A percentile compares a stretch with the other conserved stretches of the same genome.
Evolutionary conservation across 2,113 vertebrate species (phyloP).

Genomic region (Bagarius yarrelli): DNA sequence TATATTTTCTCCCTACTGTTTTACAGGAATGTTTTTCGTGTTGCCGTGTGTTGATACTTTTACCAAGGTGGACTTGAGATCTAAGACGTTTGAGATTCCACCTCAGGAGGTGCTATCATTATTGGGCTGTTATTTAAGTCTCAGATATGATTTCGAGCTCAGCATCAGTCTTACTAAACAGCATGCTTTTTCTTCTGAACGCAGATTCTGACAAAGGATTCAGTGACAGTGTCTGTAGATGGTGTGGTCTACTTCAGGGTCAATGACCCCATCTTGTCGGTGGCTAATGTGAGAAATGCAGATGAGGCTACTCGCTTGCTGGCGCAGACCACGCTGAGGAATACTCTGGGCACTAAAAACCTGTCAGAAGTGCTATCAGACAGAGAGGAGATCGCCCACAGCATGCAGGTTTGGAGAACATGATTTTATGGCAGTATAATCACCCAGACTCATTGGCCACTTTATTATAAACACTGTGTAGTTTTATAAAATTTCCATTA

Average conservation of each 20-base stretch:
- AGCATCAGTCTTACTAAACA: background rate
- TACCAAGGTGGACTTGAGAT: conserved; percentile 91
- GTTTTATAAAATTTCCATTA: background rate
- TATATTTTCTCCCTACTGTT: background rate
- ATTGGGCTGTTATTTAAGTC: background rate
- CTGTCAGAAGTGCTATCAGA: conserved; percentile 80
- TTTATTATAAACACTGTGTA: background rate
- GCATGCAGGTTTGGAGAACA: conserved; percentile 72
- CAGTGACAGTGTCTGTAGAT: conserved; percentile 81
- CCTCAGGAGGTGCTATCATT: conserved; percentile 82
- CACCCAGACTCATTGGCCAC: background rate
- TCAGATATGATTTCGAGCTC: background rate
- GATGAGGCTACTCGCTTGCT: conserved; percentile 76
- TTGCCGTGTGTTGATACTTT: conserved; percentile 89
- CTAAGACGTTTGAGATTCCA: conserved; percentile 90
- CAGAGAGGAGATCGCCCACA: conserved; percentile 78
- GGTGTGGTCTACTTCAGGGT: conserved; percentile 82
- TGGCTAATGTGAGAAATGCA: conserved; percentile 77
- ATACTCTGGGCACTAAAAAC: conserved; percentile 81
- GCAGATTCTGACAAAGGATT: conserved; percentile 84
- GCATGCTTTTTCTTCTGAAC: background rate
- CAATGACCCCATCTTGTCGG: conserved; percentile 75
- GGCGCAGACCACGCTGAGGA: conserved; percentile 83
- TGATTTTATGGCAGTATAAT: background rate
- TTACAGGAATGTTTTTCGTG: conserved; percentile 86